These are phyloP conservation scores for Dynastes hyllus DNA, from an alignment of 2,888 invertebrate genomes.

Conservation along the genomic window DNA sequence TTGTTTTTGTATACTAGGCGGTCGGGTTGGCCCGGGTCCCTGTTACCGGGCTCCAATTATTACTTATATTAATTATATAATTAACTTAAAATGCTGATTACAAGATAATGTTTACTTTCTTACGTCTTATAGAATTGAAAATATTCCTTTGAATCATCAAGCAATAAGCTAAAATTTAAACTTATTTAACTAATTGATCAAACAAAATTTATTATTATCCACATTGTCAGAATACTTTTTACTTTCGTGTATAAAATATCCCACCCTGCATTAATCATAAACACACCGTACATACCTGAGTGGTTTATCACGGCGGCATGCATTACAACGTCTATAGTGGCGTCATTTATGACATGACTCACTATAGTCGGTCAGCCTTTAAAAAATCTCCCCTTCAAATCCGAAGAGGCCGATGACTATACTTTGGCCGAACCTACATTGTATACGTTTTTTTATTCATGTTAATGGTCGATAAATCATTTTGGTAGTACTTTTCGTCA, in stretches of 20 bases:
- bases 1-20: no score
- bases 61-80: no score
- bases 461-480: background rate
- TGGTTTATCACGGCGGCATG: conserved; percentile 30
- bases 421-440: conserved; percentile 18
- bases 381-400: conserved; percentile 45
- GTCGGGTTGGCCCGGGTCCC: no score
- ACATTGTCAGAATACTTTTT: no score
- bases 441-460: conserved; percentile 18
- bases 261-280: conserved; percentile 38
- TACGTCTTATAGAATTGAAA: background rate
- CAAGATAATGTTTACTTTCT: background rate
- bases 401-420: conserved; percentile 39
- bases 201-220: background rate
- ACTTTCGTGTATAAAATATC: background rate
- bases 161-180: no score
- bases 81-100: no score
- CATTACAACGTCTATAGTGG: conserved; percentile 26
- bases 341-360: conserved; percentile 45
- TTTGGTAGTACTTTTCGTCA: background rate
- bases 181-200: background rate
- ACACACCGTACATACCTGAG: conserved; percentile 31
- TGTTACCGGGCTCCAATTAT: no score
- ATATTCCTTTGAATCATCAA: no score
- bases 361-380: conserved; percentile 25